These are phyloP conservation scores for Hermetia illucens DNA, from an alignment of 1,140 invertebrate species.

Conservation along the genomic window DNA sequence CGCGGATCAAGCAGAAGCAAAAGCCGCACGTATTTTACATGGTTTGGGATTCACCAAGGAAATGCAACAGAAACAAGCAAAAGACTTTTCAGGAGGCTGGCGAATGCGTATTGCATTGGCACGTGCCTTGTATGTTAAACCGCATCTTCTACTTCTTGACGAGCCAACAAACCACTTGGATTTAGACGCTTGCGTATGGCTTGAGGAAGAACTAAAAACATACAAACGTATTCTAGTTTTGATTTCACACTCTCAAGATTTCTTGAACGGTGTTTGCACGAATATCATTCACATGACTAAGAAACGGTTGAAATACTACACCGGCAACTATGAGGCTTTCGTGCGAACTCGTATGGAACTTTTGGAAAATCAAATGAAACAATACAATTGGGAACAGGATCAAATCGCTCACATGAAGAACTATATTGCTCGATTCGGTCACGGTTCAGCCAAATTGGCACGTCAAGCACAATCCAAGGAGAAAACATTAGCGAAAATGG, in stretches of 20 bases:
- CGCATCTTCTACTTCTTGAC: constrained; percentile 85
- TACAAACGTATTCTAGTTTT: constrained; percentile 97
- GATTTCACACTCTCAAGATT: constrained; percentile 99
- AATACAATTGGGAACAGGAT: constrained; percentile 99
- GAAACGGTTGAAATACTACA: constrained; percentile 88
- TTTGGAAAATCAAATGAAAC: constrained; percentile 96
- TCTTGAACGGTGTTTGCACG: constrained; percentile 97
- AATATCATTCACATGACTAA: constrained; percentile 96
- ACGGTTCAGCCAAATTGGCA: constrained; percentile 95
- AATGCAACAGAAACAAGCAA: constrained; percentile 87
- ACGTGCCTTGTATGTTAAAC: constrained; percentile 79
- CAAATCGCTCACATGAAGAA: constrained; percentile 99
- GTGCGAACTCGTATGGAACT: constrained; percentile 83
- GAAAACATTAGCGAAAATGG: constrained; percentile 98
- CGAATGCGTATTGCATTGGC: constrained; percentile 98
- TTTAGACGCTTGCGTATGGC: constrained; percentile 98
- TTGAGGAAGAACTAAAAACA: constrained; percentile 92
- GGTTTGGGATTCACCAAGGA: constrained; percentile 92
- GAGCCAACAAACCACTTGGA: constrained; percentile 98
- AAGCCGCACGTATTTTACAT: constrained; percentile 87
- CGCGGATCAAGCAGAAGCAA: constrained; percentile 85
- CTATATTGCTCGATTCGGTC: constrained; percentile 98
- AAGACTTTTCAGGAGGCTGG: constrained; percentile 98
- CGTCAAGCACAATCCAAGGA: constrained; percentile 98
- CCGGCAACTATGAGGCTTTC: constrained; percentile 94